Conservation (phyloP, 2,113 vertebrate species). For the Campylorhamphus procurvoides region DNA sequence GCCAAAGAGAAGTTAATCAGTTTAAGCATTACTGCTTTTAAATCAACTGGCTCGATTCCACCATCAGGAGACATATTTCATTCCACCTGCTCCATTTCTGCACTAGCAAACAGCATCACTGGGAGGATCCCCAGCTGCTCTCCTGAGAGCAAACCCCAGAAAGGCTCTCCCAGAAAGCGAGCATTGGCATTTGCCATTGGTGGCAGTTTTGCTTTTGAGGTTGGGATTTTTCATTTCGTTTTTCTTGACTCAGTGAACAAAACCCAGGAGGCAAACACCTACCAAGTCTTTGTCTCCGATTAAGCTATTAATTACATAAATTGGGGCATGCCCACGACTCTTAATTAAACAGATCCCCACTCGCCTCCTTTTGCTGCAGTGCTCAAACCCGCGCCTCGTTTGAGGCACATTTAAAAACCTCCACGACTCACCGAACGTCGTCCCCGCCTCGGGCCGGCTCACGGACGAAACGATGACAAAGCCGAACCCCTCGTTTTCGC, state of each 20-base stretch:
- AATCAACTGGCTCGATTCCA: neutral
- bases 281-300: neutral
- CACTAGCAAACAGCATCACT: neutral
- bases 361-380: neutral
- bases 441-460: slow-evolving; percentile 93
- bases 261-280: slow-evolving; percentile 21
- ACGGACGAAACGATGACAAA: slow-evolving; percentile 98
- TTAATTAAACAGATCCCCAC: neutral
- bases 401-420: fast-evolving
- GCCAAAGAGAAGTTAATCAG: slow-evolving; percentile 24
- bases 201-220: neutral
- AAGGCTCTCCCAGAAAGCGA: neutral
- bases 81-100: neutral
- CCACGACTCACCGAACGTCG: slow-evolving; percentile 90
- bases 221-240: neutral
- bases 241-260: neutral
- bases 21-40: slow-evolving; percentile 27
- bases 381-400: fast-evolving
- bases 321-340: neutral
- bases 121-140: neutral
- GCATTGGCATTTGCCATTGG: neutral
- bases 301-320: slow-evolving; percentile 3
- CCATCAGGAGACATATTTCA: neutral
- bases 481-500: slow-evolving; percentile 95
- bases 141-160: neutral